Base-by-base conservation (phyloP, 2,113 vertebrate species). In the Illadopsis cleaveri region DNA sequence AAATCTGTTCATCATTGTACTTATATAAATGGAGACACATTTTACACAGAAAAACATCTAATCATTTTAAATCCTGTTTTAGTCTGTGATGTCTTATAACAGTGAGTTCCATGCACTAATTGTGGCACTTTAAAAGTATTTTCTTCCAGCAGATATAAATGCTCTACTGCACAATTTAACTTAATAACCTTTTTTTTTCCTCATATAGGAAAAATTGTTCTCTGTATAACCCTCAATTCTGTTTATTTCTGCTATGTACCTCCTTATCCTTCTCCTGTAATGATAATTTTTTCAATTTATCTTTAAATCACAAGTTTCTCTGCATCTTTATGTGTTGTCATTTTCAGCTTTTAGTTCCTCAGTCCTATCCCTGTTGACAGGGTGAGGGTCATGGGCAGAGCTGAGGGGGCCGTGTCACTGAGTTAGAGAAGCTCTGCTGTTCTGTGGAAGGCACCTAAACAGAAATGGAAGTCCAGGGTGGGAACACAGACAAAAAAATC, bases 341-440 rank as follows among this genome's bases (percentile, higher is more conserved):
- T 76, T 84, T 87, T 64, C 70, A 82, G 37, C 16, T 61, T 66
- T 35, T 42, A 72, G 10, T 35, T 61, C 23, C 35, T 75, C 30
- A 28, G 66, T 42, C 42, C n/a, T 12, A 23, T 48, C 42, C 33
- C 69, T 45, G 11, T 0, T 35, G 60, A 23, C 27, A 77, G 42
- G 33, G n/a, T 51, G 53, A 56, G 38, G 35, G 15, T 30, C 66
- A 20, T 8, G 47, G 56, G 35, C 62, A 65, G 40, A 57, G 64
- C 53, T 23, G 28, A 90, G 56, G 40, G 33, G 45, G 45, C 68
- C 0, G 0, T 33, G 47, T 24, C 37, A 70, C 80, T 0, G 1
- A 38, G 53, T 47, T 44, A 40, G 54, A 84, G 45, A 84, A 91
- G 20, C n/a, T 61, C 54, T 69, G 33, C 45, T 60, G 45, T 71